Evolutionary conservation across 2,113 vertebrate genomes (phyloP).

Genomic region (Notechis scutatus): DNA sequence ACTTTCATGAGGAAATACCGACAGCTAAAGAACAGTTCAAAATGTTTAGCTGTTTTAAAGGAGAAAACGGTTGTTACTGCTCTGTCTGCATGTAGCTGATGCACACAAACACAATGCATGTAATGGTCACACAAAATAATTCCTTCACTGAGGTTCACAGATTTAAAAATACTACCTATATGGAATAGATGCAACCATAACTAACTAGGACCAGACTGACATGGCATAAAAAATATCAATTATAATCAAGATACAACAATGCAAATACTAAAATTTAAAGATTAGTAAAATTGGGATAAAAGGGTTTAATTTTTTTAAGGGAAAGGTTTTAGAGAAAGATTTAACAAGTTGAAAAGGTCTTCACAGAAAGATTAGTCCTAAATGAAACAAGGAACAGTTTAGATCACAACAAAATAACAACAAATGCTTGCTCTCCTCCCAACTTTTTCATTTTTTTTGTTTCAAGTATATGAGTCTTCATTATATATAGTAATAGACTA

Average conservation of each 20-base stretch:
- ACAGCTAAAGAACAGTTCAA: conserved; percentile 58
- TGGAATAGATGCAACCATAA: neutral
- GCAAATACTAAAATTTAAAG: neutral
- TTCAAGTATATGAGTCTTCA: neutral
- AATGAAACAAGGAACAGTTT: neutral
- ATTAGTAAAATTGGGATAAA: neutral
- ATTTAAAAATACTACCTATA: neutral
- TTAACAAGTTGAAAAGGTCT: neutral
- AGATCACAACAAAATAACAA: neutral
- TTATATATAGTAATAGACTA: neutral
- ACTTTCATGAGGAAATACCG: conserved; percentile 72
- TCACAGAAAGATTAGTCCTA: neutral
- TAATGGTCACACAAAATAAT: neutral
- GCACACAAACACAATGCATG: neutral
- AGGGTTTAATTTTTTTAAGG: neutral
- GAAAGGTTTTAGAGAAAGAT: neutral
- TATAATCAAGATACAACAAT: neutral
- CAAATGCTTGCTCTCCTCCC: neutral
- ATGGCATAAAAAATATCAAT: neutral
- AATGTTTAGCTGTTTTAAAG: conserved; percentile 60
- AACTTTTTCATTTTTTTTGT: neutral
- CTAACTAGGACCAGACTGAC: neutral
- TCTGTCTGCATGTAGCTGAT: neutral
- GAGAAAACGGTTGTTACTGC: conserved; percentile 46
- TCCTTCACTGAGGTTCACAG: neutral